Base-by-base conservation (phyloP, 2,888 invertebrate genomes). In the Tipula confusa region DNA sequence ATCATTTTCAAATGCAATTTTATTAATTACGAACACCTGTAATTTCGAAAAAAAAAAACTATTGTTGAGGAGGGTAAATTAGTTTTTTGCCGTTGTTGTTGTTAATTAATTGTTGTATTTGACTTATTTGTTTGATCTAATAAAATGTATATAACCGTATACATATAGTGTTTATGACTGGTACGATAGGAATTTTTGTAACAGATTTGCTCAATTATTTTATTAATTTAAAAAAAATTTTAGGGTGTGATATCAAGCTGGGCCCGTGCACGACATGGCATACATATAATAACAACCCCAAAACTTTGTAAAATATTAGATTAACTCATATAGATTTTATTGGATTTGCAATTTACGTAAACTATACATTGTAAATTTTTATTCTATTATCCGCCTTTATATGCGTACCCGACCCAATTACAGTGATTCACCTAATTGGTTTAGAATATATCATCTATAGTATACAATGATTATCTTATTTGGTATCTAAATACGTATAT, bases 1-100 rank as follows among this genome's bases (percentile, higher is more conserved):
- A 13, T 64, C 43, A 9, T 64, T 24, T 9, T 24, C 64, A 64
- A 64, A 64, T 64, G 64, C 64, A 64, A 64, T 64, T 64, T 64
- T 64, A 64, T 64, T 64, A 64, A 64, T 64, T 64, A 64, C 24
- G 64, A 64, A 64, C 64, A 64, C 64, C 64, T 64, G 64, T 64
- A 64, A 64, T 24, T 64, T 64, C 6, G 64, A 38, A 24, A 64
- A 64, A 64, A 64, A 24, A 64, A n/a, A 9, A 7, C 15, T 43
- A 36, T 36, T 11, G 9, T 36, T 43, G 24, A 9, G 9, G 9
- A 24, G 15, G 15, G 64, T 64, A 24, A 18, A 64, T 9, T 43
- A 15, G 43, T 64, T 7, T 24, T 24, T n/a, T n/a, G n/a, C n/a
- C n/a, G n/a, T n/a, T n/a, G n/a, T n/a, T n/a, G n/a, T 64, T 24